These are phyloP conservation scores for Chymomyza amoena DNA, from an alignment of 2,888 invertebrate genomes.

Conservation along the genomic window DNA sequence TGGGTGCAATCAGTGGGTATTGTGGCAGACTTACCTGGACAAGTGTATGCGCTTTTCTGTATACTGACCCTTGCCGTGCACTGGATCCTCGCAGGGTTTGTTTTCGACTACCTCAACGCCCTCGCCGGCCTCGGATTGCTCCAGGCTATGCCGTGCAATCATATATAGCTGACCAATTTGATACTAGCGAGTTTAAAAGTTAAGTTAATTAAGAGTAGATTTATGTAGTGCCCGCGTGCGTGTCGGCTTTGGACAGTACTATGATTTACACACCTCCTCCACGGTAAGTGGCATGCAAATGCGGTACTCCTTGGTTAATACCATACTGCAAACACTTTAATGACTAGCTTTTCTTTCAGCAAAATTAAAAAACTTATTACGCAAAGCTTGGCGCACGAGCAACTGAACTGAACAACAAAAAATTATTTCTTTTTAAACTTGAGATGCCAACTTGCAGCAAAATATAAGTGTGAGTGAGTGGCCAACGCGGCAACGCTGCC, in stretches of 20 bases:
- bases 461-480: neutral
- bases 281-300: slow-evolving; percentile 95
- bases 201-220: neutral
- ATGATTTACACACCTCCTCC: slow-evolving; percentile 86
- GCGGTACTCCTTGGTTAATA: slow-evolving; percentile 91
- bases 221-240: neutral
- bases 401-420: slow-evolving; percentile 41
- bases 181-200: slow-evolving; percentile 82
- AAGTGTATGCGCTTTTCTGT: slow-evolving; percentile 95
- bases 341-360: slow-evolving; percentile 8
- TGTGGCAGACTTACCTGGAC: slow-evolving; percentile 83
- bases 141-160: slow-evolving; percentile 95
- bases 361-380: slow-evolving; percentile 48
- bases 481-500: neutral
- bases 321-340: slow-evolving; percentile 81
- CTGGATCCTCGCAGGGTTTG: slow-evolving; percentile 87
- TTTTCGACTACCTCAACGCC: slow-evolving; percentile 95
- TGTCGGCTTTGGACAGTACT: neutral
- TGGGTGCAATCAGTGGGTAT: neutral
- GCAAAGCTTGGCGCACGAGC: slow-evolving; percentile 48
- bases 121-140: slow-evolving; percentile 93
- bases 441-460: neutral
- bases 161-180: slow-evolving; percentile 95
- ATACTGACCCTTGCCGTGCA: slow-evolving; percentile 90
- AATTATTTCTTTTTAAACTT: slow-evolving; percentile 18